phyloP scores from a whole-genome alignment of 2,113 vertebrate genomes.

The Rutilus rutilus region DNA sequence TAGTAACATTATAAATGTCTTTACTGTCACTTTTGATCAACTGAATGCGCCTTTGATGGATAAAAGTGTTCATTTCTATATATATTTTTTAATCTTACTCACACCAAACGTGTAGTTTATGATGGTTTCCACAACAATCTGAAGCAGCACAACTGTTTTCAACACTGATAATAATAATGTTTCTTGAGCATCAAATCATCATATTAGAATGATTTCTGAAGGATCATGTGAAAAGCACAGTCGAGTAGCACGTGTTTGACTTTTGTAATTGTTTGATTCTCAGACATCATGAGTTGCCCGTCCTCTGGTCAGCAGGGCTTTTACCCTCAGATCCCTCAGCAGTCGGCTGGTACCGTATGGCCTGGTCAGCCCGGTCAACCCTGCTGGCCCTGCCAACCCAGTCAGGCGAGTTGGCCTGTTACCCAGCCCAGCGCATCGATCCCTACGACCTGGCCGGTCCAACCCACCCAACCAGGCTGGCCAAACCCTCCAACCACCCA shows the following conservation, averaged over 20 bases:
- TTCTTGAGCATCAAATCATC: background rate
- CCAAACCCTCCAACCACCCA: conserved; percentile 33
- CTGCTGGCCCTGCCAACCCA: conserved; percentile 43
- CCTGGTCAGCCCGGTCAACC: conserved; percentile 66
- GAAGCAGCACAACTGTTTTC: too few relatives aligned
- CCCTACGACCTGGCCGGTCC: conserved; percentile 54
- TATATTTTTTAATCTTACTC: too few relatives aligned
- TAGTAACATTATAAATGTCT: too few relatives aligned
- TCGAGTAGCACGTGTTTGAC: background rate
- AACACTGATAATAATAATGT: background rate
- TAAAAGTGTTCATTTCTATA: too few relatives aligned
- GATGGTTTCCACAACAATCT: background rate
- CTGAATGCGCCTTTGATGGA: too few relatives aligned
- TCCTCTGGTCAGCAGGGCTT: conserved; percentile 67
- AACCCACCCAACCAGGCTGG: conserved; percentile 59
- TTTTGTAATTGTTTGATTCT: background rate
- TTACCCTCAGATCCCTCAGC: conserved; percentile 64
- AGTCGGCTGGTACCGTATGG: conserved; percentile 61
- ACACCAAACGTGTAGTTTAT: too few relatives aligned
- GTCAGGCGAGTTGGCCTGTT: conserved; percentile 29
- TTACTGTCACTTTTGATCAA: too few relatives aligned
- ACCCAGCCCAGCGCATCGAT: background rate
- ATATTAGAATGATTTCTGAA: conserved; percentile 43
- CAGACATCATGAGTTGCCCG: conserved; percentile 64
- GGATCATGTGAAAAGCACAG: background rate